Base-by-base conservation (phyloP, 37 sponge, comb jelly and placozoan genomes). In the Beroe forskalii region DNA sequence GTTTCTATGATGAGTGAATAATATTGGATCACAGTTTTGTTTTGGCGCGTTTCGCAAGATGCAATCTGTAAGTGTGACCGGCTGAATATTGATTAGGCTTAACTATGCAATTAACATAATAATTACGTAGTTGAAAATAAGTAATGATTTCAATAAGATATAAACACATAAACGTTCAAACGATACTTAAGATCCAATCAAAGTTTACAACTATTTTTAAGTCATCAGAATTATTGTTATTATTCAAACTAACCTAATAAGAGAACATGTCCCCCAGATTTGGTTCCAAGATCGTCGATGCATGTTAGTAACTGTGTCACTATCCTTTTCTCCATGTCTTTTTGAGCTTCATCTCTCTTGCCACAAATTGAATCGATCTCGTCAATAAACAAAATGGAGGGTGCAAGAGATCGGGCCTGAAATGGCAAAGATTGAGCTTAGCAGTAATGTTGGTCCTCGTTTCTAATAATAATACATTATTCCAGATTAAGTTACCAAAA, bases 311-410 rank as follows among this genome's bases (percentile, higher is more conserved):
- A 93, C 83, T 98, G 99, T 12, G 97, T 76, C 6, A 98, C 99
- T 55, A 98, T 94, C 83, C 99, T 91, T 60, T 91, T 83, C 90
- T 98, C 99, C 99, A 98, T 98, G 39, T 98, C 97, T n/a, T 94
- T 93, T 43, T 92, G 93, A 36, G 95, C 94, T 0, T 93, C 93
- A 80, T 98, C 97, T 76, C 97, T 93, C 92, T 96, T 96, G 9
- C 93, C 97, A 62, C 94, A 92, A 35, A 98, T 98, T 48, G 97
- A 94, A 33, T 98, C 99, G 6, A 98, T 93, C 90, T 98, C 97
- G 92, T 98, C 99, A 19, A 98, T 89, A 72, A 98, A 96, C 67
- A 98, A 72, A 25, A 98, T 67, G 91, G 95, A 95, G 0, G 99
- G 99, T 4, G 96, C 93, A 4, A 80, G 48, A 23, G 86, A 80